phyloP scores from a whole-genome alignment of 2,888 invertebrate genomes.

The Emmelina monodactyla region DNA sequence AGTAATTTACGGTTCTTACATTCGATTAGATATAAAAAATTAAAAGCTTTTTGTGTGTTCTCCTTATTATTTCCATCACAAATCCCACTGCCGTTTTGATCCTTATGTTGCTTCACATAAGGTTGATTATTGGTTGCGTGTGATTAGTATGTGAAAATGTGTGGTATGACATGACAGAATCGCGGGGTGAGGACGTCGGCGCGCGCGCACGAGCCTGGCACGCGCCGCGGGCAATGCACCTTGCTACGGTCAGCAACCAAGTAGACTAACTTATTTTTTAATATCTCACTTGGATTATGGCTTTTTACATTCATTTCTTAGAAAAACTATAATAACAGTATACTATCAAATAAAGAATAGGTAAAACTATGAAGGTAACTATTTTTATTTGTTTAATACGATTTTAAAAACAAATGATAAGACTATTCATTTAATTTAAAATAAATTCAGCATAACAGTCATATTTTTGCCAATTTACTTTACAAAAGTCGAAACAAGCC shows the following conservation, averaged over 20 bases:
- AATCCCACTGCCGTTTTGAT: neutral
- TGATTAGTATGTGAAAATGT: conserved; percentile 20
- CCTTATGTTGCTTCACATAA: neutral
- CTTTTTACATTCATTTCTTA: neutral
- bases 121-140: neutral
- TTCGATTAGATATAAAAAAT: conserved; percentile 32
- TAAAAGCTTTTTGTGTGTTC: conserved; percentile 18
- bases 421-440: no score
- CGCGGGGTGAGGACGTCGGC: conserved; percentile 25
- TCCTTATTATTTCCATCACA: neutral
- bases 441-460: no score
- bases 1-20: conserved; percentile 46
- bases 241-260: conserved; percentile 39
- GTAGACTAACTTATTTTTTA: conserved; percentile 2
- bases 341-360: no score
- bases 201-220: conserved; percentile 38
- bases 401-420: no score
- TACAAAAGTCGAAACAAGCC: neutral
- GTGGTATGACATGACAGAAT: conserved; percentile 52
- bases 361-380: no score
- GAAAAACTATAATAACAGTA: no score
- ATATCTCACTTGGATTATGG: neutral
- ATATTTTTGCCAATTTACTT: no score
- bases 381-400: no score
- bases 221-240: conserved; percentile 39